phyloP scores from a whole-genome alignment of 2,888 invertebrate species.

The Bugulina stolonifera region DNA sequence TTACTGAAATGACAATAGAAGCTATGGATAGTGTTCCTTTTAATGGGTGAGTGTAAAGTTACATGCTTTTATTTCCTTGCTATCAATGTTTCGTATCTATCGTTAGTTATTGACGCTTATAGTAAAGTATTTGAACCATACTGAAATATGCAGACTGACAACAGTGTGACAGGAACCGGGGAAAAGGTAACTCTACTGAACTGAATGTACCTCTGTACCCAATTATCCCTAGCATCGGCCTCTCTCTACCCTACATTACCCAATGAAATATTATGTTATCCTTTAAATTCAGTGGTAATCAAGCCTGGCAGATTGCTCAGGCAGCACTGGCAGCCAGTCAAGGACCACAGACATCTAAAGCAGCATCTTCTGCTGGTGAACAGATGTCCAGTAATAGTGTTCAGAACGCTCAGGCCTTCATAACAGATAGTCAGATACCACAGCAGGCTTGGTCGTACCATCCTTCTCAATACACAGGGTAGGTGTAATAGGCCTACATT shows the following conservation, averaged over 20 bases:
- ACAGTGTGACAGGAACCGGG: not conserved
- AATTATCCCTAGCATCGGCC: too few species aligned
- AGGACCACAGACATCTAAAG: not conserved
- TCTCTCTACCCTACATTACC: too few species aligned
- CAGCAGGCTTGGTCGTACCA: too few species aligned
- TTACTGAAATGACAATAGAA: too few species aligned
- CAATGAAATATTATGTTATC: not conserved
- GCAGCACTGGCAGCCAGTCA: not conserved
- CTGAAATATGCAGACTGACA: not conserved
- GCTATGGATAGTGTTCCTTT: too few species aligned
- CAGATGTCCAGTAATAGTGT: not conserved
- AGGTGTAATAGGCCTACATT: too few species aligned
- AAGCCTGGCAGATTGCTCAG: slow-evolving; percentile 5
- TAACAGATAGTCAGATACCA: too few species aligned
- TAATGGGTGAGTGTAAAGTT: too few species aligned
- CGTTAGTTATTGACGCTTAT: not conserved
- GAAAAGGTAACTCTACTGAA: too few species aligned
- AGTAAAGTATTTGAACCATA: not conserved
- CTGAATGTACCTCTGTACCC: too few species aligned
- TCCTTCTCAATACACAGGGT: too few species aligned
- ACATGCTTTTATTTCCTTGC: not conserved
- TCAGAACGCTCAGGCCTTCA: not conserved
- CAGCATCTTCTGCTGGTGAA: not conserved
- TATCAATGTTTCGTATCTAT: not conserved
- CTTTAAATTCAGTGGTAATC: not conserved